Conservation (phyloP, 30 jellyfish, hydroid and myxozoan genomes). For the Aurelia coerulea region DNA sequence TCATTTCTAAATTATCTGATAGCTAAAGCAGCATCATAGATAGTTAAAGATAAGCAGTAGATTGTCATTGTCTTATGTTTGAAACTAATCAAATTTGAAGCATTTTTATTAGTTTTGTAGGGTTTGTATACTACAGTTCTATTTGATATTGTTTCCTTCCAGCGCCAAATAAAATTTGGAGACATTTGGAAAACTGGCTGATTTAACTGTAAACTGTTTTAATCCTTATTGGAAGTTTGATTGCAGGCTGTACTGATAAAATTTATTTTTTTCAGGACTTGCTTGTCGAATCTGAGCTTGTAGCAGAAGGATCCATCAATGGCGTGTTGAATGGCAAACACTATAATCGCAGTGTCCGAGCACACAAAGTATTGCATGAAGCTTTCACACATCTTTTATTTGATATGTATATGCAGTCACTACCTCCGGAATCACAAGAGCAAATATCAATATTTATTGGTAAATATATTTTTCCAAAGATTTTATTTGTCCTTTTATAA, state of each 20-base stretch:
- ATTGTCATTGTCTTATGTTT: too few species aligned
- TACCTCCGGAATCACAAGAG: slow-evolving; percentile 28
- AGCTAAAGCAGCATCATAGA: too few species aligned
- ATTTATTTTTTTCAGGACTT: background rate
- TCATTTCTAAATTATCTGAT: too few species aligned
- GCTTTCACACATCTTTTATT: slow-evolving; percentile 9
- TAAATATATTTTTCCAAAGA: slow-evolving; percentile 1
- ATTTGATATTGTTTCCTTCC: background rate
- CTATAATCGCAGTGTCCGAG: slow-evolving; percentile 9
- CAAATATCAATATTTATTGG: slow-evolving; percentile 7
- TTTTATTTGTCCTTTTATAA: background rate
- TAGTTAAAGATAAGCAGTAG: too few species aligned
- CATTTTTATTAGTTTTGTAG: background rate
- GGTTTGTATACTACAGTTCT: background rate
- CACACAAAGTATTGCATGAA: slow-evolving; percentile 34
- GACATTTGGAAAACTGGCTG: background rate
- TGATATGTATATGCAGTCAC: slow-evolving; percentile 16
- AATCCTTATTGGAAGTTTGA: background rate
- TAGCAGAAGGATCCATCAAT: slow-evolving; percentile 12
- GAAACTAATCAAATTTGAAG: too few species aligned
- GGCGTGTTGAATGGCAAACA: slow-evolving; percentile 20
- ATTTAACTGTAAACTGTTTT: background rate
- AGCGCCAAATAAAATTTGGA: background rate
- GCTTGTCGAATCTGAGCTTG: slow-evolving; percentile 16
- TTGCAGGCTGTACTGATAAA: slow-evolving; percentile 22